Conservation (phyloP, 2,797 vertebrate genomes). For the Paguma larvata region DNA sequence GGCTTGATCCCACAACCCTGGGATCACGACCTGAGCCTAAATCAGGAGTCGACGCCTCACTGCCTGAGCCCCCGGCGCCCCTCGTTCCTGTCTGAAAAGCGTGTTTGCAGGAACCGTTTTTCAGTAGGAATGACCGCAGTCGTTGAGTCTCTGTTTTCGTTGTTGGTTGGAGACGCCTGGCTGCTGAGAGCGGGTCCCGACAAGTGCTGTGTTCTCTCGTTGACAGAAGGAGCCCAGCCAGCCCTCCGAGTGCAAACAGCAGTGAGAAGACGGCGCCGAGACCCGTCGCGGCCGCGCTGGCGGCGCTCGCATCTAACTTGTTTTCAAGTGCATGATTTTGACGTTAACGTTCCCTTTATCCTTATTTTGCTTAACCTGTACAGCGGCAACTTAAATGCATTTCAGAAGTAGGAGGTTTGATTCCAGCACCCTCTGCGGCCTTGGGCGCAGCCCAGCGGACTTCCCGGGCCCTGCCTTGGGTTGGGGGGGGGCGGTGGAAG, state of each 20-base stretch:
- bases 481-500: too few relatives aligned
- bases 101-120: background rate
- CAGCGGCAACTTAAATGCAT: constrained; percentile 88
- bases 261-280: constrained; percentile 88
- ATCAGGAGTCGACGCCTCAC: too few relatives aligned
- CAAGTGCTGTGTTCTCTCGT: constrained; percentile 19
- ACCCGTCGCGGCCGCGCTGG: constrained; percentile 57
- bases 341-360: constrained; percentile 82
- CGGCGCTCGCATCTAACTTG: constrained; percentile 88
- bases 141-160: background rate
- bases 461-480: background rate
- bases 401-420: constrained; percentile 86
- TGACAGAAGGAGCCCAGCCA: constrained; percentile 95
- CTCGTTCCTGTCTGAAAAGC: background rate
- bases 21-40: too few relatives aligned
- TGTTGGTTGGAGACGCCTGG: background rate
- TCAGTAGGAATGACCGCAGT: too few relatives aligned
- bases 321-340: constrained; percentile 94
- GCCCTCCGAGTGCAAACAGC: constrained; percentile 99
- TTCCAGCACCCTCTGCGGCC: constrained; percentile 87
- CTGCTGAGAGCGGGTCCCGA: accelerated
- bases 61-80: too few relatives aligned
- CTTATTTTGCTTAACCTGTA: constrained; percentile 88
- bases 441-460: constrained; percentile 58
- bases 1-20: too few relatives aligned